These are phyloP conservation scores for Trachymyrmex cornetzi DNA, from an alignment of 1,140 invertebrate genomes.

Conservation along the genomic window DNA sequence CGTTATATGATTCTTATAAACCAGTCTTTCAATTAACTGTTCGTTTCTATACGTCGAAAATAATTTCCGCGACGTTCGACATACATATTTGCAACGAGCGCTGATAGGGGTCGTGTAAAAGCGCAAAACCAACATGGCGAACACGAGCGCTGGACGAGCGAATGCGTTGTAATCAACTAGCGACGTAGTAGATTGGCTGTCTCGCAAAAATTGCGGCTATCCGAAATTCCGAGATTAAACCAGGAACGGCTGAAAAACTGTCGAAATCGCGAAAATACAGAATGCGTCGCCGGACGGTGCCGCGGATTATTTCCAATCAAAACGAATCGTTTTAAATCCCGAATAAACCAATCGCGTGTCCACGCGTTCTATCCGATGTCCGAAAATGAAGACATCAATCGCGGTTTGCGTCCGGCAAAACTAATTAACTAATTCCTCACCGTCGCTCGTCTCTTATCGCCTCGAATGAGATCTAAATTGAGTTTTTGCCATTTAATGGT, in stretches of 20 bases:
- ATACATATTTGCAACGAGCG: background rate
- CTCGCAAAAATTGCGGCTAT: constrained; percentile 56
- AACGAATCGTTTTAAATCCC: constrained; percentile 63
- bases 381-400: constrained; percentile 66
- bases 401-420: constrained; percentile 68
- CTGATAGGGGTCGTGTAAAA: constrained; percentile 52
- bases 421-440: constrained; percentile 81
- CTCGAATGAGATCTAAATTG: constrained; percentile 78
- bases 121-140: constrained; percentile 54
- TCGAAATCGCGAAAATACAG: constrained; percentile 50
- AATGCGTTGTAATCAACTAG: constrained; percentile 63
- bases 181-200: constrained; percentile 49
- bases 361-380: constrained; percentile 19
- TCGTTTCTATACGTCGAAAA: constrained; percentile 6
- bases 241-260: constrained; percentile 26
- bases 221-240: constrained; percentile 67
- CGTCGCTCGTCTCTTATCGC: constrained; percentile 13
- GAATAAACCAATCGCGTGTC: constrained; percentile 54
- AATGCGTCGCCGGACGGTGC: constrained; percentile 14
- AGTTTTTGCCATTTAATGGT: constrained; percentile 78
- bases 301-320: constrained; percentile 58
- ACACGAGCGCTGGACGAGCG: constrained; percentile 41
- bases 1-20: background rate
- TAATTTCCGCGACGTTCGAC: constrained; percentile 33
- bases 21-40: constrained; percentile 19